Evolutionary conservation across 2,888 invertebrate species (phyloP).

Genomic region (Neoascia interrupta): DNA sequence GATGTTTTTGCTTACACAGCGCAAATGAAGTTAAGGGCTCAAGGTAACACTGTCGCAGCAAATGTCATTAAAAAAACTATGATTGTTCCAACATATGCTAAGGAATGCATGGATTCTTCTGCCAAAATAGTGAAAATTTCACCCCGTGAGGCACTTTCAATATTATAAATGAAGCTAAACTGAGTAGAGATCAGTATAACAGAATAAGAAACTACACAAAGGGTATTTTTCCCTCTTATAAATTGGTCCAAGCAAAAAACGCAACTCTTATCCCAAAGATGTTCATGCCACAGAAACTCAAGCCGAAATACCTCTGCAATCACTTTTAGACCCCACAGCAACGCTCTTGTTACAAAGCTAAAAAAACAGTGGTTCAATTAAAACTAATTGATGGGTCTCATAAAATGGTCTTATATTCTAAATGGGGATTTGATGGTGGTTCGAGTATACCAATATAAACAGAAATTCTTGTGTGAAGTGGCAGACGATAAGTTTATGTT

Average conservation of each 20-base stretch:
- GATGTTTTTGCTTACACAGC: neutral
- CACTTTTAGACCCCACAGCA: neutral
- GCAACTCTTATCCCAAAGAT: neutral
- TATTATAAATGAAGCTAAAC: neutral
- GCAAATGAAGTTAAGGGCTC: neutral
- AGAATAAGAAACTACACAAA: neutral
- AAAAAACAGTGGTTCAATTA: too few relatives aligned
- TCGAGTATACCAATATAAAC: too few relatives aligned
- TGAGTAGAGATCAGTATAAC: neutral
- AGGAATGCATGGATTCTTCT: too few relatives aligned
- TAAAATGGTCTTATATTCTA: neutral
- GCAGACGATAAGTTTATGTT: too few relatives aligned
- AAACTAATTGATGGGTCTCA: neutral
- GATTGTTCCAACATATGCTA: neutral
- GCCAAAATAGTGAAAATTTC: neutral
- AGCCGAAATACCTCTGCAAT: neutral
- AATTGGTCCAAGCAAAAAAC: neutral
- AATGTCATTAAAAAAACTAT: neutral
- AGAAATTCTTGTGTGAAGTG: too few relatives aligned
- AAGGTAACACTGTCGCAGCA: neutral
- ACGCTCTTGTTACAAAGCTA: neutral
- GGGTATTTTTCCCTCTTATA: neutral
- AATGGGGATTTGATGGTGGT: neutral
- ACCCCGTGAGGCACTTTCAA: neutral
- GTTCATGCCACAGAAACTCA: neutral